Base-by-base conservation (phyloP, 2,888 invertebrate species). In the Macaria liturata region DNA sequence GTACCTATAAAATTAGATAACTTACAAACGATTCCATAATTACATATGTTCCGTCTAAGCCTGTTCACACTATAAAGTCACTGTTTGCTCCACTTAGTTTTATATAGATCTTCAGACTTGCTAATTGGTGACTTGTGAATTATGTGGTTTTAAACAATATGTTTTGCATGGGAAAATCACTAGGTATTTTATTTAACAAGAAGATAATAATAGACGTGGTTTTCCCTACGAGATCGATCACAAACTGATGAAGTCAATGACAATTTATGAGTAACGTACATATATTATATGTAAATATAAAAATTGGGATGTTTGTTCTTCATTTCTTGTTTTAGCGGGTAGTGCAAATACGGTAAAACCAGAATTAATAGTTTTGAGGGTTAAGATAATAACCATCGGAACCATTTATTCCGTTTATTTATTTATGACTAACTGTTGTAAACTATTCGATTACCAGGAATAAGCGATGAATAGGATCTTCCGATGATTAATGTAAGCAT, bases 1-100 rank as follows among this genome's bases (percentile, higher is more conserved):
- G 20, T 20, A n/a, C n/a, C n/a, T n/a, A 20, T 42, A 42, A 42
- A 42, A 42, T 39, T 39, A 42, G 42, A 34, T 32, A 45, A 78
- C 80, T 80, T 57, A 80, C 81, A 61, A 47, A 20, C 31, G 68
- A 66, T 64, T 68, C 71, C 81, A 80, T 80, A 47, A 59, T 72
- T 52, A 43, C 55, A 49, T 50, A 54, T 46, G 58, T 59, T 55
- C 57, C 61, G 46, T 44, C 20, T 46, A 56, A 49, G 57, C 74
- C 70, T 76, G 72, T 73, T 57, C 58, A 42, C 9, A n/a, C 8
- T 42, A n/a, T 65, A 59, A 45, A 55, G 34, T 42, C 59, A 49
- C 39, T 49, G 46, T 53, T 45, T 46, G 46, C 42, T 67, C 55
- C 66, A 54, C 64, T 64, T 71, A 69, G 66, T 64, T 62, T 32